Evolutionary conservation across 2,797 vertebrate species (phyloP).

Genomic region (Gymnocypris eckloni): DNA sequence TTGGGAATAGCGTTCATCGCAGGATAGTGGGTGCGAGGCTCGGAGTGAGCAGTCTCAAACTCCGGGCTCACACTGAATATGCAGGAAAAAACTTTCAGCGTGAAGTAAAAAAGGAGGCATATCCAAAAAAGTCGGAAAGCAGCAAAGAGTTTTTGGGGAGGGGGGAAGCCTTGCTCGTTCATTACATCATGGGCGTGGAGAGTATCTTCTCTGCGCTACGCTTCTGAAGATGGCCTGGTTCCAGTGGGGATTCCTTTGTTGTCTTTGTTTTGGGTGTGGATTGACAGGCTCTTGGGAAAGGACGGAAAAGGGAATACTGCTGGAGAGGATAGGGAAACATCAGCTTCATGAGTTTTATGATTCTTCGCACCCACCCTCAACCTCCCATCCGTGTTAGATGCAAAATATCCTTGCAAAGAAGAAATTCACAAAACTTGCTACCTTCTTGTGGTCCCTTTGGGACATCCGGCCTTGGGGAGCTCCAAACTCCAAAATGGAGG

Average conservation of each 20-base stretch:
- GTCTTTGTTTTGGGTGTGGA: slow-evolving; percentile 72
- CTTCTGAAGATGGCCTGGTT: slow-evolving; percentile 64
- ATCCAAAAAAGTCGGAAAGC: slow-evolving; percentile 56
- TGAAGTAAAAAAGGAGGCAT: slow-evolving; percentile 60
- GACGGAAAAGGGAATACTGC: slow-evolving; percentile 43
- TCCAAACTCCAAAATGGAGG: slow-evolving; percentile 57
- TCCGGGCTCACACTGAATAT: slow-evolving; percentile 59
- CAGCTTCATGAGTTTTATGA: slow-evolving; percentile 47
- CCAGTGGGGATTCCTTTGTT: slow-evolving; percentile 74
- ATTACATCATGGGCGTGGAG: slow-evolving; percentile 71
- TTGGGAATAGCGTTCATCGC: slow-evolving; percentile 67
- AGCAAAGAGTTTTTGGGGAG: slow-evolving; percentile 39
- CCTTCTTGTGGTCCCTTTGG: slow-evolving; percentile 56
- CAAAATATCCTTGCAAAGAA: slow-evolving; percentile 52
- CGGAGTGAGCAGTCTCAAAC: slow-evolving; percentile 49
- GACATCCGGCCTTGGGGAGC: slow-evolving; percentile 64
- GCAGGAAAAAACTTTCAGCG: slow-evolving; percentile 49
- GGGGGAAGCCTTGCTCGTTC: slow-evolving; percentile 68
- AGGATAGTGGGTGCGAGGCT: slow-evolving; percentile 66
- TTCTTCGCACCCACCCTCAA: slow-evolving; percentile 29
- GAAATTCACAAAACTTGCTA: slow-evolving; percentile 48
- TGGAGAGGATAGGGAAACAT: slow-evolving; percentile 39
- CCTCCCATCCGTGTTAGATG: slow-evolving; percentile 42
- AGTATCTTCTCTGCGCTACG: slow-evolving; percentile 40
- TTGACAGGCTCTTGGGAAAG: slow-evolving; percentile 64